Base-by-base conservation (phyloP, 2,113 vertebrate genomes). In the Barnardius zonarius region DNA sequence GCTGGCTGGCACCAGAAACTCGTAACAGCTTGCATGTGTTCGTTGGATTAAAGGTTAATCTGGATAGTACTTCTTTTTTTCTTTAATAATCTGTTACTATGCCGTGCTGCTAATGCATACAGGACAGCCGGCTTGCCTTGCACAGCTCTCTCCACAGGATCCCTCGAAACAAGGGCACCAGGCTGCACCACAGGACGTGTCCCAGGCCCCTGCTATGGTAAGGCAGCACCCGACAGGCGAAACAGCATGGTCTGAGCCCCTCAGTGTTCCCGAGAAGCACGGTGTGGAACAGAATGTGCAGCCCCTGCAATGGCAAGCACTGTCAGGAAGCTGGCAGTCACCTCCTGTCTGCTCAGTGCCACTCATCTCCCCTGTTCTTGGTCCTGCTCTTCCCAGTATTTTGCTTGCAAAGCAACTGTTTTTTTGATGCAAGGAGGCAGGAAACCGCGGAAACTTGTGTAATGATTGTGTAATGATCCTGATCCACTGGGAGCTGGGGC, bases 21-120 rank as follows among this genome's bases (percentile, higher is more conserved):
- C 25, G 0, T 30, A 37, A 48, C 1, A 10, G 48, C 62, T 87
- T 94, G 69, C 55, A 5, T 75, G 83, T 86, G 68, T 43, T 72
- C 31, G 59, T 33, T 86, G 89, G 95, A 96, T 95, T 96, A 95
- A 95, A 96, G 62, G 70, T 89, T 97, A 93, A 95, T 93, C 95
- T 90, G 88, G 76, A 43, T 9, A 67, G 61, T 19, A 41, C 33
- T 74, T 2, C 52, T 23, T 64, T 44, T 86, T 85, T 64, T n/a
- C 33, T 35, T 69, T 14, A 22, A 86, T 83, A 85, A 90, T 72
- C 80, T 67, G 39, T 68, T 86, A 61, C 52, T 68, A 7, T 55
- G 73, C 69, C 0, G 0, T 39, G 74, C 41, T 44, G 55, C 74
- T 61, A 73, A 76, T 86, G 83, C 0, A 0, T 23, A 44, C 62